A percentile compares a stretch with the other conserved stretches of the same genome.
Conservation (phyloP, 2,888 invertebrate species). For the Nysson spinosus region DNA sequence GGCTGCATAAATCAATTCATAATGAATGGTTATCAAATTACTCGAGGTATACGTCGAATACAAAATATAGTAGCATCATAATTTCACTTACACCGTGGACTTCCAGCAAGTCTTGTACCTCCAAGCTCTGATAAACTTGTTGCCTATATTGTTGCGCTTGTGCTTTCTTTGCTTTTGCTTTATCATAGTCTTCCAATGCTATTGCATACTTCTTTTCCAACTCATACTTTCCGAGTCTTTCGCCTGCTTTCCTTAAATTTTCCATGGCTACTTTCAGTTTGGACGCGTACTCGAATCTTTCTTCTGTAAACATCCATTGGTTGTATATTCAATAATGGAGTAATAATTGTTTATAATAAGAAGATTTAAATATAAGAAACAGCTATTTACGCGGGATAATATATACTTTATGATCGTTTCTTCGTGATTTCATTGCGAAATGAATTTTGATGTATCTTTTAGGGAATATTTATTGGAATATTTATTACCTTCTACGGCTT, state of each 20-base stretch:
- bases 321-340: too few relatives aligned
- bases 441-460: too few relatives aligned
- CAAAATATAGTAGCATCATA: too few relatives aligned
- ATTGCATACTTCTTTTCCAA: slow-evolving; percentile 95
- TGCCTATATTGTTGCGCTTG: slow-evolving; percentile 91
- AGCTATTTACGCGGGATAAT: too few relatives aligned
- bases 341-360: too few relatives aligned
- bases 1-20: slow-evolving; percentile 53
- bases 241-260: slow-evolving; percentile 90
- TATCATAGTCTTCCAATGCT: slow-evolving; percentile 94
- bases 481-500: slow-evolving; percentile 91
- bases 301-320: slow-evolving; percentile 82
- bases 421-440: too few relatives aligned
- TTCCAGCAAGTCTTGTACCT: slow-evolving; percentile 89
- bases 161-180: slow-evolving; percentile 91
- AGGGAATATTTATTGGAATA: too few relatives aligned
- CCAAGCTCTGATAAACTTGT: slow-evolving; percentile 86
- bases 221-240: slow-evolving; percentile 92
- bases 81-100: slow-evolving; percentile 82
- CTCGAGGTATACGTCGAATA: not conserved
- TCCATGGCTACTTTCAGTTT: slow-evolving; percentile 92
- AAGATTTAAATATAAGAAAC: too few relatives aligned
- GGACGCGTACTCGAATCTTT: slow-evolving; percentile 95
- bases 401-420: too few relatives aligned
- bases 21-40: not conserved